Base-by-base conservation (phyloP, 2,888 invertebrate species). In the Myopa testacea region DNA sequence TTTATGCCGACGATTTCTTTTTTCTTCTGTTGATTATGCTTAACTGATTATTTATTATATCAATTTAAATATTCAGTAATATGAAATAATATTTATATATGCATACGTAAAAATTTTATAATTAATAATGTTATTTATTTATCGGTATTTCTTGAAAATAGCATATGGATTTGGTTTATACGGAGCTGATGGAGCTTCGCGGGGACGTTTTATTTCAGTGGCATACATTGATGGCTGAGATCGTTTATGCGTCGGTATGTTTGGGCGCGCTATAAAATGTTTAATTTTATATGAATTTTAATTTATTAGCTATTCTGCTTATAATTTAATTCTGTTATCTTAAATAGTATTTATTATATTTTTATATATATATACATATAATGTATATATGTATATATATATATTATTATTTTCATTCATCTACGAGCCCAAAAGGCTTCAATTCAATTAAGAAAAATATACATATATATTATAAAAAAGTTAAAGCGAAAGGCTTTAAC, bases 211-310 rank as follows among this genome's bases (percentile, higher is more conserved):
- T 82, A 84, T 84, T 84, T 86, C 87, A 80, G 84, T 85, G 80
- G 82, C 84, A 83, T 87, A 86, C 78, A 77, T 70, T 45, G 82
- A 63, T 63, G 76, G 79, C 68, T 80, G 78, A 73, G 77, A 83
- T 77, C 86, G 84, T 85, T 87, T 86, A 84, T 85, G 85, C 81
- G 86, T 83, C 79, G 85, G 83, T 80, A 83, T 83, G 82, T 86
- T 82, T 83, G 85, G 83, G 82, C 84, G 86, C 82, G 83, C 86
- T 87, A 87, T 84, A 87, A 87, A 85, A 86, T 84, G 84, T 74
- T 72, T 79, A 78, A 76, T 72, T 70, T 65, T 10, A 69, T 65
- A 67, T 67, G 34, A 50, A 45, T 50, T 45, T 50, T 69, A n/a
- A 38, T 58, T 71, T 55, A n/a, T 55, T 4, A 67, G n/a, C 16